Base-by-base conservation (phyloP, 1,140 invertebrate species). In the Drosophila jambulina region DNA sequence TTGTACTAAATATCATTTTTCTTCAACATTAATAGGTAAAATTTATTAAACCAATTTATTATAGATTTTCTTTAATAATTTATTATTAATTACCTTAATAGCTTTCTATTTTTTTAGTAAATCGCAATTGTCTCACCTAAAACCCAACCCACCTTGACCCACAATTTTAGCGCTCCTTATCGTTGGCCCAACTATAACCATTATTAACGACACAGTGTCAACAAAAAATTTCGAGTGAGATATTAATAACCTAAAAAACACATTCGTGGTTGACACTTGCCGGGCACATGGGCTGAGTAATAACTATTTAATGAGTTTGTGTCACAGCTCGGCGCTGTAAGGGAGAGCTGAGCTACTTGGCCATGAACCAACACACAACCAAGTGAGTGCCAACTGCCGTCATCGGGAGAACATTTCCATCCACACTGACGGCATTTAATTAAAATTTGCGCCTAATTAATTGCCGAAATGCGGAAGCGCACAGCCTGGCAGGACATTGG, bases 251-350 rank as follows among this genome's bases (percentile, higher is more conserved):
- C 78, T 81, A 78, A 78, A 78, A 59, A 70, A 78, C 58, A 60
- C 75, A 70, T 77, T 72, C 70, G 63, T 49, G 40, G 56, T 60
- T 80, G 80, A 80, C 80, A 88, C 63, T 61, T 67, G 42, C 42
- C 43, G 25, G 72, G 6, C 21, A 49, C 62, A 68, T 38, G 65
- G 57, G 60, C 76, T 81, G 76, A 80, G 80, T 83, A 88, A 87
- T 87, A 87, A 82, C 86, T 87, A 80, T 87, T 87, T 87, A 87
- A 87, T 87, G 83, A 87, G 70, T 80, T 79, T 82, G 78, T 70
- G 51, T 46, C 59, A 75, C 46, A 75, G 40, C 42, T 23, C 40
- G 58, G 21, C 15, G 32, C 21, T 19, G 68, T 65, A 70, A 43
- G 57, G 46, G 23, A 57, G 64, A 43, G 40, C 29, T 29, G n/a